A percentile compares a stretch with the other conserved stretches of the same genome.
Conservation (phyloP, 2,113 vertebrate genomes). For the Nycticryphes semicollaris region DNA sequence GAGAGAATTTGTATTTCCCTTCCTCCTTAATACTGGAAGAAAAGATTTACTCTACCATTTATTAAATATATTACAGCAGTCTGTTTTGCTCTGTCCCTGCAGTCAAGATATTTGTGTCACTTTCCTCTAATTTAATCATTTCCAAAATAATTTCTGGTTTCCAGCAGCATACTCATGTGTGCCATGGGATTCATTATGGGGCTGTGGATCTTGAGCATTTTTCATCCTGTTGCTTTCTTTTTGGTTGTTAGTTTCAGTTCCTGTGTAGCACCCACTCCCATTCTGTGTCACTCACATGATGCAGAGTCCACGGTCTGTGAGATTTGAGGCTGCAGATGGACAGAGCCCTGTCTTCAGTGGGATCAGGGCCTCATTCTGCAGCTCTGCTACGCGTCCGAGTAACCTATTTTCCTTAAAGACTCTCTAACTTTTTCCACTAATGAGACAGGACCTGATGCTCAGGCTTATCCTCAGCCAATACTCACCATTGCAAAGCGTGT, state of each 20-base stretch:
- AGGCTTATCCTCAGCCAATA: neutral
- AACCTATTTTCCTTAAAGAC: neutral
- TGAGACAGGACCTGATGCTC: neutral
- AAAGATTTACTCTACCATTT: conserved; percentile 40
- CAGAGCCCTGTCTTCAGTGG: neutral
- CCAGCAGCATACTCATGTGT: neutral
- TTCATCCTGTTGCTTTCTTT: neutral
- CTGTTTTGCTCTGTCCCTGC: conserved; percentile 17
- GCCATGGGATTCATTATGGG: neutral
- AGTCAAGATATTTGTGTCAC: conserved; percentile 31
- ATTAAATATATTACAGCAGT: conserved; percentile 9
- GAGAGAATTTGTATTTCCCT: conserved; percentile 17
- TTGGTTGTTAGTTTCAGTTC: neutral
- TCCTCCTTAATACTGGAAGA: neutral
- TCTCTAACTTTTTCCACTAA: neutral
- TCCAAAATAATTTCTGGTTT: conserved; percentile 46
- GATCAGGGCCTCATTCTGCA: neutral
- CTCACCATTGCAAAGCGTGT: rapidly evolving
- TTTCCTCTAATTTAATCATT: conserved; percentile 39
- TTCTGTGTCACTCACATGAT: neutral
- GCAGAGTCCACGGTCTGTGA: rapidly evolving
- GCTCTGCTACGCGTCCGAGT: neutral
- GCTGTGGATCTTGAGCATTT: neutral
- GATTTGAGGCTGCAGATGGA: neutral
- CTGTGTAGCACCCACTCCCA: neutral